Base-by-base conservation (phyloP, 2,888 invertebrate genomes). In the Odontocolon sp. region DNA sequence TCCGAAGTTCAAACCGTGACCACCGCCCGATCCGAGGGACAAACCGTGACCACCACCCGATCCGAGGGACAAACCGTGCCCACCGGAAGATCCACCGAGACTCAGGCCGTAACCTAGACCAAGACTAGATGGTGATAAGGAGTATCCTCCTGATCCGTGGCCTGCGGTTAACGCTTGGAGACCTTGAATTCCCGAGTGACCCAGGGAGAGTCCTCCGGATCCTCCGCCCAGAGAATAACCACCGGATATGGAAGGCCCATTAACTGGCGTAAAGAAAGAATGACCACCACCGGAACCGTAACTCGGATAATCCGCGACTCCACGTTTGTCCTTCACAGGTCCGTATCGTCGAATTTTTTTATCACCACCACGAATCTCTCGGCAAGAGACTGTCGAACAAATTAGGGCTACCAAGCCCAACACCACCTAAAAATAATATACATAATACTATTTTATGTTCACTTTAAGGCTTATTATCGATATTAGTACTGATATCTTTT, bases 271-370 rank as follows among this genome's bases (percentile, higher is more conserved):
- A 57, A 80, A 81, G 33, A 72, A 75, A 1, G 83, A 70, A 0
- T 81, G 69, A 40, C 80, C 81, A 5, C 82, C 83, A n/a, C 81
- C 74, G 0, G 85, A 81, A 40, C 83, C 80, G 3, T 74, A 63
- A 80, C 52, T 16, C 56, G 83, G 77, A 57, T 85, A 85, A 21
- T 90, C 89, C 2, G 64, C 77, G 14, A 85, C 77, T 1, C 90
- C 90, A 9, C 90, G 86, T 77, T 90, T 90, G 57, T 87, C 88
- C 70, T 89, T 88, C 0, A 70, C 73, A 21, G 67, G 54, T 23
- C 83, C 84, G 26, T 79, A 77, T 40, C 75, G 77, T 33, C 84
- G 79, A 8, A 69, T 69, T 8, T 78, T 73, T 52, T 77, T 83
- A 23, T 87, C 82, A 64, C 74, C 47, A 54, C 71, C 52, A 56